A percentile compares a stretch with the other conserved stretches of the same genome.
These are phyloP conservation scores for Myrmophylax atrothorax DNA, from an alignment of 2,113 vertebrate genomes.

Conservation along the genomic window DNA sequence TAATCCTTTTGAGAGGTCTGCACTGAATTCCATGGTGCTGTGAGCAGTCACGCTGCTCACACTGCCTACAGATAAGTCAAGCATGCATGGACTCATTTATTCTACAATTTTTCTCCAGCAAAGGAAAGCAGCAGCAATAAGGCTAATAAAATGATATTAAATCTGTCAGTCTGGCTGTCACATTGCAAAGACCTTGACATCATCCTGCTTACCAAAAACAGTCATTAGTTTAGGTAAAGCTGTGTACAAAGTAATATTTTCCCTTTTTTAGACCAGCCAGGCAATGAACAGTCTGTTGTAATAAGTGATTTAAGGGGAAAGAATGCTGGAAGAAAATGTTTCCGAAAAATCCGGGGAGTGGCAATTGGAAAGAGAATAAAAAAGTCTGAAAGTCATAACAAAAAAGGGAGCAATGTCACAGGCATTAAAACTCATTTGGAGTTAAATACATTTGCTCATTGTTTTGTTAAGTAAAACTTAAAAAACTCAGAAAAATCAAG, in stretches of 20 bases:
- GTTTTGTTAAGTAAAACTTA: background rate
- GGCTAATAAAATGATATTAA: background rate
- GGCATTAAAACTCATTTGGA: background rate
- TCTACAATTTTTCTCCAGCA: background rate
- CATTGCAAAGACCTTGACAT: background rate
- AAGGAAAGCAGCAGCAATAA: background rate
- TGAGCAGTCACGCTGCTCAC: background rate
- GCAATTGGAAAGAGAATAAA: constrained; percentile 20
- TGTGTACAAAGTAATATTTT: background rate
- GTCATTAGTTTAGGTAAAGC: background rate
- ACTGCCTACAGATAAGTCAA: background rate
- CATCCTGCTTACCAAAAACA: background rate
- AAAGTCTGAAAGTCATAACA: background rate
- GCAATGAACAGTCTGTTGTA: constrained; percentile 1
- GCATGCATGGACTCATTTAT: background rate
- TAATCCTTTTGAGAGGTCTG: background rate
- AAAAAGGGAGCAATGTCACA: background rate
- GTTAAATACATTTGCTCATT: background rate
- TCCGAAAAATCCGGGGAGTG: constrained; percentile 22
- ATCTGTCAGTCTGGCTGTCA: background rate
- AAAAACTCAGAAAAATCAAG: background rate
- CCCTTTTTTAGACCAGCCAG: background rate
- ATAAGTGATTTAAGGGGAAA: constrained; percentile 51
- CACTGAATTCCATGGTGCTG: background rate
- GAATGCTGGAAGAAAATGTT: constrained; percentile 52